Evolutionary conservation across 1,140 invertebrate genomes (phyloP), one percentile per base, ranked within the genome.

Genomic region (Pseudomyrmex concolor): DNA sequence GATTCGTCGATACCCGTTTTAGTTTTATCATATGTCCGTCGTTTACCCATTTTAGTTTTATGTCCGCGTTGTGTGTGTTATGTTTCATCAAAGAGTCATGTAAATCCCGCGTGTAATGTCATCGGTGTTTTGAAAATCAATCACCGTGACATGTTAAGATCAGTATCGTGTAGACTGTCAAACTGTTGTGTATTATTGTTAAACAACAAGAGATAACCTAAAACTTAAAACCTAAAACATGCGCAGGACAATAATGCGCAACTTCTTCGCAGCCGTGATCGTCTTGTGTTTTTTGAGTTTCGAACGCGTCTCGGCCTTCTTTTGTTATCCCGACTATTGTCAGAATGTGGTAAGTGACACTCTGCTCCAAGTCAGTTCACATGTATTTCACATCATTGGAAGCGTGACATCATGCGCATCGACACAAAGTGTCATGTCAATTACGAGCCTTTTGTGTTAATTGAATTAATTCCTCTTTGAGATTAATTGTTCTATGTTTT

Each of bases 291-390:
- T 9, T 17, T 60, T 84, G 9, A 51, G 5, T n/a, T n/a, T n/a
- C 17, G 60, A 73, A 67, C 80, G 62, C 8, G 67, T 48, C 34
- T 43, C 17, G 43, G 85, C 82, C 4, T 83, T 59, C 0, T 12
- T 71, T 60, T 94, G 93, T 83, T 93, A 91, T 81, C 86, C 92
- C 7, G 87, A 92, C 34, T 91, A 89, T 67, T 94, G 92, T 67
- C 83, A 89, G 1, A 89, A 90, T 17, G 57, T 84, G 74, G 92
- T 93, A 84, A 90, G 68, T 87, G 43, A 66, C 10, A 51, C 59
- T 10, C 15, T 60, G 10, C 8, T 55, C 59, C 48, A 2, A 19
- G 25, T 59, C 34, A 8, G 10, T 55, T 34, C 4, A 2, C n/a
- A 15, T 12, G 1, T 45, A 8, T 8, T 25, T 2, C 25, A 25